Conservation (phyloP, 1,140 invertebrate species). For the Bradysia coprophila region DNA sequence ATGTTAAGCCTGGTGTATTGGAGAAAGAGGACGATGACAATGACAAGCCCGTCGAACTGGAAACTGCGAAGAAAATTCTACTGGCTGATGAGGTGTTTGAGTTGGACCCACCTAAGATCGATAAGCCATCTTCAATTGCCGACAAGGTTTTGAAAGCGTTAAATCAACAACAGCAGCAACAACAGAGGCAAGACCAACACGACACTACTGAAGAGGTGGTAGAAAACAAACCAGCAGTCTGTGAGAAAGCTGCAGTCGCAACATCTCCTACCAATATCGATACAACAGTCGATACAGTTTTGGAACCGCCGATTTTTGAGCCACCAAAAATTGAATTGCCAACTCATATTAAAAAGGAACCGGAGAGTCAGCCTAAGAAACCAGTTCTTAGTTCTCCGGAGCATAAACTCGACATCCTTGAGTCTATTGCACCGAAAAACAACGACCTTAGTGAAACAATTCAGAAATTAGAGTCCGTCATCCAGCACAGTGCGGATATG, state of each 20-base stretch:
- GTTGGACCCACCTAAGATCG: constrained; percentile 16
- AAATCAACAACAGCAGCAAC: constrained; percentile 24
- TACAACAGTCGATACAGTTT: neutral
- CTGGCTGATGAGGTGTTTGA: constrained; percentile 15
- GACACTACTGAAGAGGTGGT: neutral
- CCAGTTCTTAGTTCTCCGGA: constrained; percentile 13
- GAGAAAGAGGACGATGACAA: constrained; percentile 25
- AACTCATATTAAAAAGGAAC: constrained; percentile 4
- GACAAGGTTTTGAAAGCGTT: constrained; percentile 35
- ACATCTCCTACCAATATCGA: neutral
- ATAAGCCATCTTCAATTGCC: constrained; percentile 30
- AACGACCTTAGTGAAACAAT: constrained; percentile 37
- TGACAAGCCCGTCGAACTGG: constrained; percentile 32
- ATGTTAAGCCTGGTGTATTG: constrained; percentile 13
- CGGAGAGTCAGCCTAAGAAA: constrained; percentile 3
- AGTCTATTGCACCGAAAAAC: constrained; percentile 29
- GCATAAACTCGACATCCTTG: constrained; percentile 16
- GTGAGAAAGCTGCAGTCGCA: neutral
- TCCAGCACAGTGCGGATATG: constrained; percentile 12
- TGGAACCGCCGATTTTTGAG: constrained; percentile 5
- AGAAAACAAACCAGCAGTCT: neutral
- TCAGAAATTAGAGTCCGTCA: constrained; percentile 29
- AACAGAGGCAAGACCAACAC: neutral
- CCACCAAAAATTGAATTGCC: constrained; percentile 13
- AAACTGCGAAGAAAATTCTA: constrained; percentile 22